Evolutionary conservation across 2,888 invertebrate species (phyloP), one percentile per base, ranked within the genome.

Genomic region (Stenodema calcarata): DNA sequence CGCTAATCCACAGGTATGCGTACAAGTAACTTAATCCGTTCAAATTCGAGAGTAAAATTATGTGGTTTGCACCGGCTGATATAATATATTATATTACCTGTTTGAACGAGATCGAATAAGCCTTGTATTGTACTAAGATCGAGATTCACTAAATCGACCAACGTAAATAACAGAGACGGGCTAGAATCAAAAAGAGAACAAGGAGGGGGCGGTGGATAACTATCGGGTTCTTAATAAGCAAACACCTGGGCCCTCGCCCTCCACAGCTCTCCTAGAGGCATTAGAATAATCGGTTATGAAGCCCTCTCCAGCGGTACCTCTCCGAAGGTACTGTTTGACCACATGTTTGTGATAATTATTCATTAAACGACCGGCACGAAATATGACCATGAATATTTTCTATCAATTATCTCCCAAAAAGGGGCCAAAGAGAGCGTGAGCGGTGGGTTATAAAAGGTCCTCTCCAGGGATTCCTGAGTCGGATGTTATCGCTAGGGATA

Each of bases 351-450:
- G 50, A 80, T 80, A 80, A 80, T 80, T 80, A 80, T 80, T 80
- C 80, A 80, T 80, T 80, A 80, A 80, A 80, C 50, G 80, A 54
- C 80, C 80, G 27, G 54, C 80, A 80, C 80, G 80, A 80, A 80
- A 80, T 80, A 80, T 80, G 54, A 80, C 80, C 80, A 80, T 80
- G 80, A 80, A 80, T 80, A 80, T 80, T 80, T 80, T 80, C 80
- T 80, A 80, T 80, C 80, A 80, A 80, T 80, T 80, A 80, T 80
- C 80, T 54, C 50, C 47, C 50, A n/a, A 30, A 80, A 54, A 80
- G 50, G 80, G 47, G 54, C 80, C 80, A 54, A 80, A 80, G 47
- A 18, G 80, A 80, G 80, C 80, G 80, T 80, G 80, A 80, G 80
- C 54, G 80, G 80, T 30, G 80, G 18, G 80, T 80, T 54, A 80